phyloP scores from a whole-genome alignment of 2,888 invertebrate species.

The Pachydiplax longipennis region DNA sequence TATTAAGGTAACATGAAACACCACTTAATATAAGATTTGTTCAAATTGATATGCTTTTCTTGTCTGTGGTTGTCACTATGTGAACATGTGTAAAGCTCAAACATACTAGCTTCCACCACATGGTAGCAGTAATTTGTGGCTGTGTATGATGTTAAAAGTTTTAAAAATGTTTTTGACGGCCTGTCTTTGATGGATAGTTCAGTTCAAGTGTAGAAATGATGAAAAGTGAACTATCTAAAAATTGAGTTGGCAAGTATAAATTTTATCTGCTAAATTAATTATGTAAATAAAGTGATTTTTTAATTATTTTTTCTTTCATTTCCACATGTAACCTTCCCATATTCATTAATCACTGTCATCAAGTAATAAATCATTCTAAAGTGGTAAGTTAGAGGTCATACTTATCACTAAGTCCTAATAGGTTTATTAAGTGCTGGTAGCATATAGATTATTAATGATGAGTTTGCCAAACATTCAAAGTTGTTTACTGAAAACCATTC shows the following conservation, averaged over 20 bases:
- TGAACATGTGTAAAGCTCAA: slow-evolving; percentile 24
- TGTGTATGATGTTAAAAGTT: slow-evolving; percentile 26
- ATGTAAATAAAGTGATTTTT: slow-evolving; percentile 41
- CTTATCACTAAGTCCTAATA: too few relatives aligned
- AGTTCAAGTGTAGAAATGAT: slow-evolving; percentile 21
- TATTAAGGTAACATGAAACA: slow-evolving; percentile 34
- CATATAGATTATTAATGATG: too few relatives aligned
- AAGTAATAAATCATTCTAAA: too few relatives aligned
- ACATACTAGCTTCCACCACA: slow-evolving; percentile 34
- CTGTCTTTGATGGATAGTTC: slow-evolving; percentile 28
- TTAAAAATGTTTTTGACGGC: slow-evolving; percentile 23
- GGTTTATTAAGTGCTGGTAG: too few relatives aligned
- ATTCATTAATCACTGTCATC: too few relatives aligned
- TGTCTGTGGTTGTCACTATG: slow-evolving; percentile 25
- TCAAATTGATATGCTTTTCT: slow-evolving; percentile 35
- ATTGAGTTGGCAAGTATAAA: slow-evolving; percentile 28
- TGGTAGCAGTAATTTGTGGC: slow-evolving; percentile 44
- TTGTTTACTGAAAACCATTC: too few relatives aligned
- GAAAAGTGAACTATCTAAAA: neutral
- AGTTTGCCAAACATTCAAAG: too few relatives aligned
- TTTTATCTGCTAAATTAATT: slow-evolving; percentile 32
- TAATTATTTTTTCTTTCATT: neutral
- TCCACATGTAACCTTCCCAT: neutral
- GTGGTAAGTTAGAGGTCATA: too few relatives aligned
- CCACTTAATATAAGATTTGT: slow-evolving; percentile 38